Conservation (phyloP, 37 sponge, comb jelly and placozoan genomes). For the Ephydatia muelleri region DNA sequence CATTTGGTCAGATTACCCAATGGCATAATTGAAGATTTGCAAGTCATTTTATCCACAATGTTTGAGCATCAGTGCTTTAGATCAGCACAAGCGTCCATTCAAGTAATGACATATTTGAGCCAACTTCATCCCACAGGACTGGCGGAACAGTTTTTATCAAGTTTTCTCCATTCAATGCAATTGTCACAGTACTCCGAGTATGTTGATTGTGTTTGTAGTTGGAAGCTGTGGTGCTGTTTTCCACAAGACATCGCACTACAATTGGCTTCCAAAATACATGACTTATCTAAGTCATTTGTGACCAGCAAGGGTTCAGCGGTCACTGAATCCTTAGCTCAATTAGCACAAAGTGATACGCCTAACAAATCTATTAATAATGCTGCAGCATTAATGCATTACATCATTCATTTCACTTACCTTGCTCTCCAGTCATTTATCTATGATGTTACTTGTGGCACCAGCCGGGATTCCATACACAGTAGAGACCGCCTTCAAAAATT, state of each 20-base stretch:
- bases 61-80: background rate
- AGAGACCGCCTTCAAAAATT: too few species aligned
- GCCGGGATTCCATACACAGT: too few species aligned
- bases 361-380: background rate
- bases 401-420: slow-evolving; percentile 29
- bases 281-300: background rate
- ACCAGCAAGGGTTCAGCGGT: background rate
- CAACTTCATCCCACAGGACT: slow-evolving; percentile 9
- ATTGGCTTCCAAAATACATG: slow-evolving; percentile 2
- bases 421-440: slow-evolving; percentile 17
- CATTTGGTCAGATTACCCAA: background rate
- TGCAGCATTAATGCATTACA: slow-evolving; percentile 1
- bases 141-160: background rate
- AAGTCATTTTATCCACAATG: slow-evolving; percentile 12
- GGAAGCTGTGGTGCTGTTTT: slow-evolving; percentile 65
- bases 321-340: background rate
- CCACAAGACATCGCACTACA: slow-evolving; percentile 13
- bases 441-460: slow-evolving; percentile 17
- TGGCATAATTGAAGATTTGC: slow-evolving; percentile 9
- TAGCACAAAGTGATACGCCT: background rate
- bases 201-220: slow-evolving; percentile 19
- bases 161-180: slow-evolving; percentile 7
- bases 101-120: slow-evolving; percentile 3
- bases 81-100: slow-evolving; percentile 6
- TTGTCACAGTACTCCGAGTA: slow-evolving; percentile 21